Evolutionary conservation across 2,888 invertebrate species (phyloP), one percentile per base, ranked within the genome.

Genomic region (Oxytorus armatus): DNA sequence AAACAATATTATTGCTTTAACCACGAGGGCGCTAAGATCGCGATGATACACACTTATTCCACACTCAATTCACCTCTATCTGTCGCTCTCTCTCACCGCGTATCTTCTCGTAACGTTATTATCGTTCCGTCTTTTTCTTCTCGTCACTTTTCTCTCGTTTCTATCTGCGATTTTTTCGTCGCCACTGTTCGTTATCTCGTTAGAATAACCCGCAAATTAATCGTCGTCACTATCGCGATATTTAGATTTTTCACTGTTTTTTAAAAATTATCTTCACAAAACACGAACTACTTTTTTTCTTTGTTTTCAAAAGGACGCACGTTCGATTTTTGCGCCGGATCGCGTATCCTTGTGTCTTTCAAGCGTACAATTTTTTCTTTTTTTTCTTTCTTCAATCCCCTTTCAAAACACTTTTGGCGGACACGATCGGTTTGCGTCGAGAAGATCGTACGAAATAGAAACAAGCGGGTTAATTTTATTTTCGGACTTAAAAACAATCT

Each of bases 1-100:
- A 90, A 90, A 89, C 88, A 87, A 88, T 89, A 88, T 89, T 89
- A 89, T 89, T 89, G 85, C 87, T 82, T 57, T 10, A 83, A 83
- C 88, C 89, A 89, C 89, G 89, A 87, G 89, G 88, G 72, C 76
- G 65, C 66, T 53, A 53, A 73, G 44, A 65, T 59, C 66, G 51
- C n/a, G n/a, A n/a, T 53, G 59, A 66, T 51, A 61, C 25, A 72
- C 47, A 36, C 66, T 53, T 51, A 42, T 44, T 65, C 36, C 81
- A 14, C 29, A 5, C 23, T n/a, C n/a, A n/a, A n/a, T n/a, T n/a
- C n/a, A n/a, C 25, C 39, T 23, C 25, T 55, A n/a, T 51, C 51
- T 16, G 21, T 53, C 51, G 29, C 72, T 57, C 36, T 63, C 23
- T 39, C 57, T 59, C 59, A 25, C 51, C 39, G 23, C 65, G 42